These are phyloP conservation scores for Forbesichthys papilliferus DNA, from an alignment of 2,113 vertebrate genomes.

Conservation along the genomic window DNA sequence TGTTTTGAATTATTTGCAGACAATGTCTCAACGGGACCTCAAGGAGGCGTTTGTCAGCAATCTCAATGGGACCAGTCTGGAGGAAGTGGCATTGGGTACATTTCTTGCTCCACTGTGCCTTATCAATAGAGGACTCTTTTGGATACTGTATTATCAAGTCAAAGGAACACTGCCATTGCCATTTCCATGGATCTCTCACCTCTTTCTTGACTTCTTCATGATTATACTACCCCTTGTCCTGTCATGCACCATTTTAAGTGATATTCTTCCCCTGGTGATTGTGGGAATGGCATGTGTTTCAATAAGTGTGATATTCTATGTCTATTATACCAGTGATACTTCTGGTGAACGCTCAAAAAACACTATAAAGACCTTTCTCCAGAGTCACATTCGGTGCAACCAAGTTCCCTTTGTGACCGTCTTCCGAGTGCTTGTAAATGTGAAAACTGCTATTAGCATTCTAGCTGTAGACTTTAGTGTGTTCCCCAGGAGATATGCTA, in stretches of 20 bases:
- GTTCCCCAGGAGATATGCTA: conserved; percentile 90
- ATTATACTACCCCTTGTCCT: conserved; percentile 82
- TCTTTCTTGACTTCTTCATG: conserved; percentile 83
- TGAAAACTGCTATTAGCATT: conserved; percentile 88
- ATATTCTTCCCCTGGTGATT: conserved; percentile 68
- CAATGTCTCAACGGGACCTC: conserved; percentile 83
- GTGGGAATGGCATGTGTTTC: conserved; percentile 55
- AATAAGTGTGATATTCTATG: conserved; percentile 58
- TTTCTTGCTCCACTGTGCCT: conserved; percentile 82
- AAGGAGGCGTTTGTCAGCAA: conserved; percentile 93
- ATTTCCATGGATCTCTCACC: conserved; percentile 61
- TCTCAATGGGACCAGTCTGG: conserved; percentile 87
- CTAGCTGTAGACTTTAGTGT: conserved; percentile 92
- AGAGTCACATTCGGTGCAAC: conserved; percentile 69
- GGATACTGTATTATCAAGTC: conserved; percentile 74
- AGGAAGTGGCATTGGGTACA: conserved; percentile 82
- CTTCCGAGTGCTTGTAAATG: conserved; percentile 85
- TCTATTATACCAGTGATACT: conserved; percentile 55
- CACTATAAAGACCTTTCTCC: conserved; percentile 73
- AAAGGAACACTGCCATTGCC: conserved; percentile 63
- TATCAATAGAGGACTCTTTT: conserved; percentile 82
- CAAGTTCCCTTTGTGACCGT: conserved; percentile 83
- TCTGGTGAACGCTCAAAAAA: conserved; percentile 39
- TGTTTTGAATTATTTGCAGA: conserved; percentile 52
- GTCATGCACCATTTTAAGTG: conserved; percentile 83